Base-by-base conservation (phyloP, 2,113 vertebrate genomes). In the Corvus moneduloides region DNA sequence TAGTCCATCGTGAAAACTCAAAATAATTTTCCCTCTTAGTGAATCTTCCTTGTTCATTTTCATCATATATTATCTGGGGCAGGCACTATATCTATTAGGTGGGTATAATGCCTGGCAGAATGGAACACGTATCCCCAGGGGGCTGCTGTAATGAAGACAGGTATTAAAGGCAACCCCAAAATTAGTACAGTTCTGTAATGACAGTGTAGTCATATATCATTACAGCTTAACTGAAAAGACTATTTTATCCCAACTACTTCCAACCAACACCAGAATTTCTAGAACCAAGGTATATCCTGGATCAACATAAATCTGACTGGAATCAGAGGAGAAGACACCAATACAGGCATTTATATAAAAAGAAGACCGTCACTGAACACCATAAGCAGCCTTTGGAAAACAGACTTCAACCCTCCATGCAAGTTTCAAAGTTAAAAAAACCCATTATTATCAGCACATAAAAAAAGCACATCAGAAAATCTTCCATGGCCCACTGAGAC, bases 41-140 rank as follows among this genome's bases (percentile, higher is more conserved):
- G 8, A 58, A 73, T 23, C 26, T 72, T 64, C 33, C 37, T 46
- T 24, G 4, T 24, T 68, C 19, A 49, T 80, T 89, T 77, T 64
- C 72, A 49, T 19, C 35, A 11, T 27, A 2, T 43, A 28, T 48
- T 51, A 56, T 41, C 11, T 75, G 35, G 63, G 59, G 37, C 28
- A 67, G 55, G 20, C 28, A 63, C 20, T 46, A 13, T 41, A n/a
- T 48, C 44, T 77, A 9, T 49, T 15, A 67, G 61, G 20, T 63
- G 14, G 8, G 12, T 39, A 68, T 16, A 49, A 21, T n/a, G 32
- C 64, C 66, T 68, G 37, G 58, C 39, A 89, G 66, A 89, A 81
- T 1, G 1, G 46, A 76, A 58, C 32, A 62, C 0, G 1, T 23
- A 75, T 55, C 26, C 46, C 41, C 18, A 28, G 49, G 21, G n/a